Conservation (phyloP, 2,888 invertebrate species). For the Andrena chrysosceles region DNA sequence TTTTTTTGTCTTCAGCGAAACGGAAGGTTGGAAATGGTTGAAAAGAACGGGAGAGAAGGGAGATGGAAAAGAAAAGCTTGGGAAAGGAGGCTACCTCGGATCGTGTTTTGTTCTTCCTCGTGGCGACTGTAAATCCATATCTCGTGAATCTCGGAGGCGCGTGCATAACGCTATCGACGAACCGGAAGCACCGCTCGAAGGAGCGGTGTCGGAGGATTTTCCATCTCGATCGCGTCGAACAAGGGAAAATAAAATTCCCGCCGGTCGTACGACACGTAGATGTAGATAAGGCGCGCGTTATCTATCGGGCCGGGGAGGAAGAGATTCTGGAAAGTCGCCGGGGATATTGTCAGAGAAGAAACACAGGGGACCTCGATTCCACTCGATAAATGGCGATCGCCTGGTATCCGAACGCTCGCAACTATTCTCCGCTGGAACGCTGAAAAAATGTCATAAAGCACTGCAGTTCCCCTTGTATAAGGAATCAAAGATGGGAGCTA, state of each 20-base stretch:
- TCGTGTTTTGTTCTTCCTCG: constrained; percentile 33
- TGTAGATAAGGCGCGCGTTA: constrained; percentile 48
- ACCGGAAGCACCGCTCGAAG: constrained; percentile 54
- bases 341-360: constrained; percentile 12
- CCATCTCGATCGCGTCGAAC: constrained; percentile 64
- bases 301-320: constrained; percentile 8
- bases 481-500: too few species aligned
- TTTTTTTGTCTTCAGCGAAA: not conserved
- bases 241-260: constrained; percentile 63
- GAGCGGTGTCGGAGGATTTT: constrained; percentile 58
- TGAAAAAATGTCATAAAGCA: not conserved
- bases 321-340: constrained; percentile 17
- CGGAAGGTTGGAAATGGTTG: not conserved
- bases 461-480: too few species aligned
- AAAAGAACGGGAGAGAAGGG: not conserved
- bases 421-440: not conserved
- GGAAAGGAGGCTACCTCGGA: constrained; percentile 34
- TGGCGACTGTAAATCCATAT: constrained; percentile 59
- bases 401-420: constrained; percentile 5
- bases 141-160: constrained; percentile 48
- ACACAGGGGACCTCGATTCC: constrained; percentile 2
- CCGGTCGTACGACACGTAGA: constrained; percentile 28
- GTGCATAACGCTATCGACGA: constrained; percentile 52
- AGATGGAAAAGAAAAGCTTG: not conserved
- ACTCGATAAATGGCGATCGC: constrained; percentile 23